Evolutionary conservation across 2,888 invertebrate species (phyloP).

Genomic region (Corbicula japonica): DNA sequence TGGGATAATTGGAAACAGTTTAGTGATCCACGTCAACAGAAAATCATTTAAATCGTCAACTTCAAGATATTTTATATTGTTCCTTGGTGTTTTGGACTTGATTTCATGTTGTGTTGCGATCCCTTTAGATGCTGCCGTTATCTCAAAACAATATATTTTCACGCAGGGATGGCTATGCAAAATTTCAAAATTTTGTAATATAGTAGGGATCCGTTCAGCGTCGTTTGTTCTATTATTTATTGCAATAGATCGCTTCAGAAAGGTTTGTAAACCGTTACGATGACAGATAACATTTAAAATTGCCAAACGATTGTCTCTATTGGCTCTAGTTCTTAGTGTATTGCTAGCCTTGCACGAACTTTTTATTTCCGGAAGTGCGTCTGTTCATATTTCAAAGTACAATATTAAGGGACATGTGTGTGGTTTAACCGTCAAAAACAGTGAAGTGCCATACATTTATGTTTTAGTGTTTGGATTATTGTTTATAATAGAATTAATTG

Average conservation of each 20-base stretch:
- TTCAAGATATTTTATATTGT: constrained; percentile 65
- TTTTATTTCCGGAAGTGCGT: constrained; percentile 65
- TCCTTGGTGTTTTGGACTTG: constrained; percentile 65
- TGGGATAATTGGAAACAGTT: too few species aligned
- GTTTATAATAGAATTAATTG: constrained; percentile 48
- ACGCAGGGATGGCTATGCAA: too few species aligned
- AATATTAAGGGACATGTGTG: not conserved
- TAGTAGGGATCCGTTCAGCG: constrained; percentile 55
- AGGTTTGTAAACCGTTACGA: constrained; percentile 71
- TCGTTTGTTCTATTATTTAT: constrained; percentile 61
- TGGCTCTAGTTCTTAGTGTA: constrained; percentile 46
- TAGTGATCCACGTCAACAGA: too few species aligned
- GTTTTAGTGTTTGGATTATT: constrained; percentile 44
- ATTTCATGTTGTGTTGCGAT: constrained; percentile 68
- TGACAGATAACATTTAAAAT: constrained; percentile 67
- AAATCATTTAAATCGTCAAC: too few species aligned
- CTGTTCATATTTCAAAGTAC: too few species aligned
- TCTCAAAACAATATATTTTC: too few species aligned
- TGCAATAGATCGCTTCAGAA: constrained; percentile 71
- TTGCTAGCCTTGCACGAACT: constrained; percentile 53
- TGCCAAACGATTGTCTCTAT: constrained; percentile 60
- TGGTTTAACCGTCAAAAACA: constrained; percentile 24
- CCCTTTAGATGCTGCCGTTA: too few species aligned
- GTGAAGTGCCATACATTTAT: constrained; percentile 60
- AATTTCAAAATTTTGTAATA: constrained; percentile 61